Base-by-base conservation (phyloP, 2,888 invertebrate genomes). In the Stratiomys singularior region DNA sequence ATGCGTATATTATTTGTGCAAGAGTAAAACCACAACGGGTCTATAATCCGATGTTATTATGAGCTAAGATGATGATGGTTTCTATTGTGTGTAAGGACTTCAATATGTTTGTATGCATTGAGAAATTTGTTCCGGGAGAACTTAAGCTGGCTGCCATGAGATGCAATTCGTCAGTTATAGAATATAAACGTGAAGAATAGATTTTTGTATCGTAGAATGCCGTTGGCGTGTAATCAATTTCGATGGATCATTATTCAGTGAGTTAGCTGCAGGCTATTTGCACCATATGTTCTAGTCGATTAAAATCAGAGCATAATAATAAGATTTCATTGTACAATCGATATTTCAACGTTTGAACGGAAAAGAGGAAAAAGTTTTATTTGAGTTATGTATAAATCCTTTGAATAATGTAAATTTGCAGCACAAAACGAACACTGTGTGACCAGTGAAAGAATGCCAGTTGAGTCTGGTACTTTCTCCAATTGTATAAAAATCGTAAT, bases 41-140 rank as follows among this genome's bases (percentile, higher is more conserved):
- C 76, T 77, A 67, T 77, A 77, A 77, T 77, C 76, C 76, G 76
- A 56, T 77, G 67, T 77, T 77, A 67, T 77, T 77, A 77, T 77
- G 76, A 67, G 56, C 67, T 67, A 66, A 77, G 66, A 77, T 77
- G 66, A 77, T 77, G 76, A 66, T 74, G 74, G 74, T 37, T 74
- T 30, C 60, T 60, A 27, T 74, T 74, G 74, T 74, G 23, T 1
- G 30, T 1, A 52, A 74, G 58, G 21, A 74, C 44, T 67, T 28
- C 27, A 28, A 56, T 18, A 27, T 72, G 56, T 72, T 72, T 72
- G 71, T 44, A 56, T 28, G 21, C 28, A 72, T 72, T 72, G 56
- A 56, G n/a, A 11, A 58, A 58, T 58, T 60, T 74, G 25, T 30
- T 28, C 21, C 13, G 60, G 60, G 44, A 58, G 13, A 37, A 37